Evolutionary conservation across 2,113 vertebrate genomes (phyloP), one percentile per base, ranked within the genome.

Genomic region (Reinhardtius hippoglossoides): DNA sequence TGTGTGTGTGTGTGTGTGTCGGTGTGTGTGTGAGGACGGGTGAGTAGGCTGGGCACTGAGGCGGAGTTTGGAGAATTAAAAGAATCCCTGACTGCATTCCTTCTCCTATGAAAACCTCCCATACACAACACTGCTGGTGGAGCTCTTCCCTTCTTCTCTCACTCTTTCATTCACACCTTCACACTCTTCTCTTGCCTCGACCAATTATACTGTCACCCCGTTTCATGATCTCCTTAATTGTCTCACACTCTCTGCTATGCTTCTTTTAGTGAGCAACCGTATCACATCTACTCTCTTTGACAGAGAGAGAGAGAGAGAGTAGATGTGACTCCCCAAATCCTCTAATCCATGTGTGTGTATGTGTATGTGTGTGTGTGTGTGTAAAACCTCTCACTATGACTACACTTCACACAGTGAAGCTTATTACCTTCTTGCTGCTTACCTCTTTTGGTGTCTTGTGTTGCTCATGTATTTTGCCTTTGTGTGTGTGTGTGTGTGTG

Each of bases 41-140:
- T 84, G 76, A 88, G 83, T 84, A 72, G 81, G 80, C 73, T 74
- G 77, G 80, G 74, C 82, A 69, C 60, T 61, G 62, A 85, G 83
- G 82, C 58, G 31, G 63, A 71, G 71, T 85, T 88, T 81, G 67
- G 78, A 91, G 74, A 86, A 85, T 87, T 87, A 87, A 85, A 86
- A 83, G 79, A 88, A 90, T 88, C 88, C 78, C 85, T 85, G 63
- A 63, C 83, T 84, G 69, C 83, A 90, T 91, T 87, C 86, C 74
- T 87, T 87, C 82, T 85, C 46, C 61, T 62, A 70, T 87, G 63
- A 76, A 78, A 85, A 78, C 56, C 80, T 71, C 67, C 67, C 64
- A 77, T 69, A 73, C 31, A 64, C 73, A 61, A 20, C 63, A 20
- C 46, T 35, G n/a, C 15, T 44, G 6, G 40, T 14, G 10, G 13